Percentiles rank a stretch among this genome's conserved stretches.
Evolutionary conservation across 2,113 vertebrate genomes (phyloP).

Genomic region (Aegypius monachus): DNA sequence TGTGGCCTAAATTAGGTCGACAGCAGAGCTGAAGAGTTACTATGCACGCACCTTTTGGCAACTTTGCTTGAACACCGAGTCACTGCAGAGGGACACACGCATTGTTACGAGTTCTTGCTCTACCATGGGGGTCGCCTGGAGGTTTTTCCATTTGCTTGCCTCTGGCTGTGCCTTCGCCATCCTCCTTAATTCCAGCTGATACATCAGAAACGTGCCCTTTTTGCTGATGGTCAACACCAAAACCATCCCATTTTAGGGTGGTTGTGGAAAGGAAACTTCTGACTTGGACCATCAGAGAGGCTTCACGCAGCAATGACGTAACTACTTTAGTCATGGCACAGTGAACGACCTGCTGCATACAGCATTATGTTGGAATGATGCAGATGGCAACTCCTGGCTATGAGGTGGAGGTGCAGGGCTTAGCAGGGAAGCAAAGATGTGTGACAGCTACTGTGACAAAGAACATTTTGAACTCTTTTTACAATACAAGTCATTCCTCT

Average conservation of each 20-base stretch:
- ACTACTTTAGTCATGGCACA: neutral
- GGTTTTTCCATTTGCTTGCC: slow-evolving; percentile 19
- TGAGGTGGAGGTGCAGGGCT: neutral
- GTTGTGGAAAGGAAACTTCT: neutral
- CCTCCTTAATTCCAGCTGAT: slow-evolving; percentile 19
- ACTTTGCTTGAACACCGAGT: neutral
- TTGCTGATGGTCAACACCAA: slow-evolving; percentile 16
- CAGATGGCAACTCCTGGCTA: neutral
- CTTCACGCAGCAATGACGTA: fast-evolving
- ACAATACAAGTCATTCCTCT: neutral
- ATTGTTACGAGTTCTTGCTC: neutral
- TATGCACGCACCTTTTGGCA: slow-evolving; percentile 48
- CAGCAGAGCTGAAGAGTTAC: slow-evolving; percentile 40
- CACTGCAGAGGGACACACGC: neutral
- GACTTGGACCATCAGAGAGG: neutral
- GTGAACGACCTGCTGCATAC: neutral
- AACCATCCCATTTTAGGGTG: neutral
- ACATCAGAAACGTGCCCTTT: slow-evolving; percentile 30
- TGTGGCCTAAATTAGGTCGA: slow-evolving; percentile 68
- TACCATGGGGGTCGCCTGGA: neutral
- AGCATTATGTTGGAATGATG: neutral
- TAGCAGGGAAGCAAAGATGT: neutral
- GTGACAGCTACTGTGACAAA: slow-evolving; percentile 26
- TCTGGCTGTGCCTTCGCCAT: slow-evolving; percentile 45
- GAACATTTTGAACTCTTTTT: slow-evolving; percentile 2